Evolutionary conservation across 1,140 invertebrate species (phyloP).

Genomic region (Leptestheria dahalacensis): DNA sequence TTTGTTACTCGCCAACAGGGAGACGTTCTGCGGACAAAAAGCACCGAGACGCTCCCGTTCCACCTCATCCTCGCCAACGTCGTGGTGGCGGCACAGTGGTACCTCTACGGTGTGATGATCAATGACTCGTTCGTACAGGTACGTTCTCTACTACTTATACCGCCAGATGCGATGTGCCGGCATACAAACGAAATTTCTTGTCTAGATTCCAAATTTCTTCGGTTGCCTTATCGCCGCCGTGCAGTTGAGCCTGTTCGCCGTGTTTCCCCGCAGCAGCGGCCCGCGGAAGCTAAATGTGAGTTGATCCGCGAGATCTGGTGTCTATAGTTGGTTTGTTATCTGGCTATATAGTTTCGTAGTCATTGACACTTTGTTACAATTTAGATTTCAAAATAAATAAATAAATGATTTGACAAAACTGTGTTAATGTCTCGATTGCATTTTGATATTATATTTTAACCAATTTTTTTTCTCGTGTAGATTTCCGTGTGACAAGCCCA

Average conservation of each 20-base stretch:
- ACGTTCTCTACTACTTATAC: conserved; percentile 13
- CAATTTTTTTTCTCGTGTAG: too few species aligned
- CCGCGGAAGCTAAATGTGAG: conserved; percentile 3
- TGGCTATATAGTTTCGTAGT: too few species aligned
- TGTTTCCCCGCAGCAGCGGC: conserved; percentile 6
- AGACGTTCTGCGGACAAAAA: conserved; percentile 55
- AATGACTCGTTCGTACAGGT: conserved; percentile 56
- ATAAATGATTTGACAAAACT: too few species aligned
- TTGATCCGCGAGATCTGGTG: too few species aligned
- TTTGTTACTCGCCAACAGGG: conserved; percentile 34
- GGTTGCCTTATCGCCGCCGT: conserved; percentile 15
- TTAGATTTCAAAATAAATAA: too few species aligned
- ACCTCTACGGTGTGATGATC: conserved; percentile 51
- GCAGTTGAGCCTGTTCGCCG: conserved; percentile 13
- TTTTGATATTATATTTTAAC: too few species aligned
- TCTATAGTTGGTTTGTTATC: too few species aligned
- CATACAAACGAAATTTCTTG: not conserved
- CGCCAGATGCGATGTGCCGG: not conserved
- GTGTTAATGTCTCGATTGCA: too few species aligned
- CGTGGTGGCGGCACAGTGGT: conserved; percentile 56
- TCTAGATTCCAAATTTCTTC: conserved; percentile 16
- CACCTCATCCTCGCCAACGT: conserved; percentile 58
- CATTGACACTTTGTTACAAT: too few species aligned
- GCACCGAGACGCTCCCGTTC: conserved; percentile 59
- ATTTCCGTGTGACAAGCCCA: too few species aligned